phyloP scores from a whole-genome alignment of 2,888 invertebrate species.

The Allolobophora icterica region DNA sequence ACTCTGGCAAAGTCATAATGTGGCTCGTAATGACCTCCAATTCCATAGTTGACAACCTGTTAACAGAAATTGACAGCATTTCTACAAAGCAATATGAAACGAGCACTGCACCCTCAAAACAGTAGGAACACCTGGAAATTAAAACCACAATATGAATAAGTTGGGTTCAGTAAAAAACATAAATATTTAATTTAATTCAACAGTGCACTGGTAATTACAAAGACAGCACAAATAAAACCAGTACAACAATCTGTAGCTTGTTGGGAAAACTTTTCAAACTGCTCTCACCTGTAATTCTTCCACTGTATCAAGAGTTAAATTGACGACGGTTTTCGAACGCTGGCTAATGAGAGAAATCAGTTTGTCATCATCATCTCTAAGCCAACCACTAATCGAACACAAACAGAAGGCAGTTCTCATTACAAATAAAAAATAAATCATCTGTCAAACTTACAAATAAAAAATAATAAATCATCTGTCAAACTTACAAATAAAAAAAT shows the following conservation, averaged over 20 bases:
- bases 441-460: not conserved
- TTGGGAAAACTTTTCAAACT: not conserved
- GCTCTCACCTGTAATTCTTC: slow-evolving; percentile 84
- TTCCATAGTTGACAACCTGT: slow-evolving; percentile 49
- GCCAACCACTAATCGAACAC: slow-evolving; percentile 47
- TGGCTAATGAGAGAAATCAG: slow-evolving; percentile 78
- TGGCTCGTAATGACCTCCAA: slow-evolving; percentile 49
- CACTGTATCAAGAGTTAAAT: slow-evolving; percentile 83
- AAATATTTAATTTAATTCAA: not conserved
- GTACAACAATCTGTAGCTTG: not conserved
- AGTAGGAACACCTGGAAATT: not conserved
- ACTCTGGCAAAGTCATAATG: slow-evolving; percentile 48
- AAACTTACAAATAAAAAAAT: not conserved
- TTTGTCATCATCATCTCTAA: slow-evolving; percentile 65
- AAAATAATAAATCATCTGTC: not conserved
- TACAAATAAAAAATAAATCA: not conserved
- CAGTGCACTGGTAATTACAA: not conserved
- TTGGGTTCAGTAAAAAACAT: not conserved
- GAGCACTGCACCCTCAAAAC: not conserved
- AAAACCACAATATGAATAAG: not conserved
- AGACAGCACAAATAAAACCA: not conserved
- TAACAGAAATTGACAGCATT: not conserved
- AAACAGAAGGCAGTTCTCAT: not conserved
- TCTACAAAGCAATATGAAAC: not conserved
- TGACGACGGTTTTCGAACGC: slow-evolving; percentile 85